Evolutionary conservation across 2,888 invertebrate species (phyloP).

Genomic region (Anoplius nigerrimus): DNA sequence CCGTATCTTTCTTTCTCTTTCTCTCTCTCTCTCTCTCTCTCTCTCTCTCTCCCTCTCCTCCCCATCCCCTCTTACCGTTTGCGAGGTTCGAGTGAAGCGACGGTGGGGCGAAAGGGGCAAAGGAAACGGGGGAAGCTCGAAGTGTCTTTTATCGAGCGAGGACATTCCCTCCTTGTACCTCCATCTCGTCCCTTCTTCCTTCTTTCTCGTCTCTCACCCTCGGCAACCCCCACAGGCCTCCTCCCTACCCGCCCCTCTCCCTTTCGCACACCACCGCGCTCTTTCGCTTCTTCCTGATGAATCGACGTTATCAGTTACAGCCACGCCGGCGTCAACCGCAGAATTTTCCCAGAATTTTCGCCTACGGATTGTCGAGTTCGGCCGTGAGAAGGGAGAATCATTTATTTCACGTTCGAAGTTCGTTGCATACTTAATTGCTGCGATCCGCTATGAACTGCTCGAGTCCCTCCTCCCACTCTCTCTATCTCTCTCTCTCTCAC

Average conservation of each 20-base stretch:
- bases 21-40: not conserved
- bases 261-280: not conserved
- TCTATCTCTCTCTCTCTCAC: no score
- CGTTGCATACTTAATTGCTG: no score
- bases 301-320: conserved; percentile 14
- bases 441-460: no score
- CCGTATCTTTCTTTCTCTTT: not conserved
- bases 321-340: no score
- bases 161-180: not conserved
- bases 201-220: conserved; percentile 8
- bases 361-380: no score
- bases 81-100: not conserved
- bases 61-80: not conserved
- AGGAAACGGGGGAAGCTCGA: conserved; percentile 20
- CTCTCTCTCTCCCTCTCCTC: conserved; percentile 4
- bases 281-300: conserved; percentile 11
- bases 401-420: no score
- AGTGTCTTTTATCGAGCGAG: conserved; percentile 43
- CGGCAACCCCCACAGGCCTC: not conserved
- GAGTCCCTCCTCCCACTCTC: no score
- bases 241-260: not conserved
- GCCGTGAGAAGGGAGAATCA: no score
- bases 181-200: conserved; percentile 5
- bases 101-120: conserved; percentile 13
- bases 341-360: no score